These are phyloP conservation scores for Carcharodon carcharias DNA, from an alignment of 2,797 vertebrate genomes.

Conservation along the genomic window DNA sequence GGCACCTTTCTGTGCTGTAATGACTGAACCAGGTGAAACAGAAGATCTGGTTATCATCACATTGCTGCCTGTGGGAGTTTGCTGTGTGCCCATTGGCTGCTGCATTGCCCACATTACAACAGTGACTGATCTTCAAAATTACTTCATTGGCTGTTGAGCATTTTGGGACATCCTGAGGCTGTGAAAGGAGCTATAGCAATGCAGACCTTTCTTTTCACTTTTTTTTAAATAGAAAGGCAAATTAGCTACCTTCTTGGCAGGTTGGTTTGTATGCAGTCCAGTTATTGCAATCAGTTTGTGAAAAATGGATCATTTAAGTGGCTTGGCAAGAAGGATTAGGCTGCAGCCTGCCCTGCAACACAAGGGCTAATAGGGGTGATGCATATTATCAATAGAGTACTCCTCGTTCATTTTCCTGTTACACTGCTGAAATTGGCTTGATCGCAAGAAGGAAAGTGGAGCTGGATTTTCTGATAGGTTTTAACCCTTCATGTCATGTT, in stretches of 20 bases:
- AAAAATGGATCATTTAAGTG: constrained; percentile 2
- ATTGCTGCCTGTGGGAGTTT: too few species aligned
- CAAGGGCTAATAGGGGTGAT: constrained; percentile 14
- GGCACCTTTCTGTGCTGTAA: too few species aligned
- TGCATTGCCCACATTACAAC: neutral
- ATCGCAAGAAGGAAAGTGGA: neutral
- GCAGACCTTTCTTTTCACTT: neutral
- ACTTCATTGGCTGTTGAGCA: too few species aligned
- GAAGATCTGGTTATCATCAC: too few species aligned
- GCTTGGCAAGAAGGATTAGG: neutral
- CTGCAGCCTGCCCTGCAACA: neutral
- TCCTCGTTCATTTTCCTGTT: neutral
- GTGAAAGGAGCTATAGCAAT: neutral
- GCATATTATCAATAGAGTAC: neutral
- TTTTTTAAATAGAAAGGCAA: neutral
- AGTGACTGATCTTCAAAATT: neutral
- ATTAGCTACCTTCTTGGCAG: neutral
- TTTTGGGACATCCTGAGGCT: neutral
- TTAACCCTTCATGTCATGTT: constrained; percentile 9
- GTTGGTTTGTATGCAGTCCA: neutral
- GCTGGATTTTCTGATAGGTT: neutral
- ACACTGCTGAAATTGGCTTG: neutral
- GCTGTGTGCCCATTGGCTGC: neutral
- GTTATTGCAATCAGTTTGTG: neutral
- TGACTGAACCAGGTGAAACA: too few species aligned